Percentiles rank a stretch among this genome's conserved stretches.
These are phyloP conservation scores for Catajapyx aquilonaris DNA, from an alignment of 1,140 invertebrate genomes.

Conservation along the genomic window DNA sequence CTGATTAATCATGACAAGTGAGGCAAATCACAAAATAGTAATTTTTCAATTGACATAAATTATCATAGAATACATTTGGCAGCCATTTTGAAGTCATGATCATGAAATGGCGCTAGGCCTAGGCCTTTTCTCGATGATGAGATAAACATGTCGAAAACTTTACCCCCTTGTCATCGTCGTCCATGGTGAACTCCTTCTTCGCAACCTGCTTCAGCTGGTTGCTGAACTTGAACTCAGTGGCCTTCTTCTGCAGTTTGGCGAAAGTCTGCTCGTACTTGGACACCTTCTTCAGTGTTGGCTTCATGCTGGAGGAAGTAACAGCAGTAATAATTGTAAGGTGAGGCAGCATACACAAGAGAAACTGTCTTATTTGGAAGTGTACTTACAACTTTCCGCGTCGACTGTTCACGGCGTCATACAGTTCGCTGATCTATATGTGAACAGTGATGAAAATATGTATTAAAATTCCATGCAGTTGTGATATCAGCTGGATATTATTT, in stretches of 20 bases:
- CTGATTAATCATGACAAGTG: no score
- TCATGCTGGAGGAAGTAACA: constrained; percentile 45
- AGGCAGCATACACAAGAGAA: constrained; percentile 9
- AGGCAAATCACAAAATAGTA: constrained; percentile 15
- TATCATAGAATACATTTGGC: no score
- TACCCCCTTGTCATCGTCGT: constrained; percentile 95
- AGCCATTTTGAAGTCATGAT: no score
- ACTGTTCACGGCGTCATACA: constrained; percentile 99
- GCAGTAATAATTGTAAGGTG: constrained; percentile 7
- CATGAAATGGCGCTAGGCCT: no score
- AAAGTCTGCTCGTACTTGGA: constrained; percentile 99
- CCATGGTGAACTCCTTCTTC: constrained; percentile 97
- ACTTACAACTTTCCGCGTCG: constrained; percentile 99
- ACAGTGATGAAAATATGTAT: no score
- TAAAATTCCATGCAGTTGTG: no score
- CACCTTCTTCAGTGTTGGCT: constrained; percentile 97
- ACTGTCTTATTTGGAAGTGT: constrained; percentile 11
- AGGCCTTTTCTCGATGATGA: no score
- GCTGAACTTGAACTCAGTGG: constrained; percentile 96
- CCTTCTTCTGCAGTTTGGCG: constrained; percentile 91
- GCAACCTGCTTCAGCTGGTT: constrained; percentile 96
- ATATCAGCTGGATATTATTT: no score
- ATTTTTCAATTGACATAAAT: no score
- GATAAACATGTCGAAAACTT: no score
- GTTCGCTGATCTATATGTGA: constrained; percentile 87